These are phyloP conservation scores for Ctenicera cuprea DNA, from an alignment of 2,888 invertebrate species.

Conservation along the genomic window DNA sequence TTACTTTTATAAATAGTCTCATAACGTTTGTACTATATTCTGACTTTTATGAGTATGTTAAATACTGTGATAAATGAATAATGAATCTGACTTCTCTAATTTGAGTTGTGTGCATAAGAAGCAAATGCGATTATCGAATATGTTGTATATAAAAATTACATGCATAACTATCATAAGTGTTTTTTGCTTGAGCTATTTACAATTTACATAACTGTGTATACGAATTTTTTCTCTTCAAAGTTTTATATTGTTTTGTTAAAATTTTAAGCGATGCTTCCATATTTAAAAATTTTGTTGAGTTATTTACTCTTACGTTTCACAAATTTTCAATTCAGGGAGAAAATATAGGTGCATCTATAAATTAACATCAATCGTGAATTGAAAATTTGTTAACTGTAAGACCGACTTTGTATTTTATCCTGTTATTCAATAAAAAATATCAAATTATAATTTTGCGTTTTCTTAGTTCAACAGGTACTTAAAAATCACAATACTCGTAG, in stretches of 20 bases:
- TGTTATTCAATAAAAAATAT: conserved; percentile 35
- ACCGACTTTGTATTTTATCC: conserved; percentile 27
- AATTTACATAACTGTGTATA: conserved; percentile 40
- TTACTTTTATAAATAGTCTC: conserved; percentile 1
- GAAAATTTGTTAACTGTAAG: conserved; percentile 32
- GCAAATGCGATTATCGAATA: conserved; percentile 29
- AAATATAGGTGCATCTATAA: conserved; percentile 58
- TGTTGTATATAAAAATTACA: conserved; percentile 10
- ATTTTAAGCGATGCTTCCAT: conserved; percentile 33
- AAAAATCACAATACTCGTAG: no score
- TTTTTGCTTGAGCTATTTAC: conserved; percentile 43
- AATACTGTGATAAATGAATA: conserved; percentile 45
- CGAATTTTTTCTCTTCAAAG: conserved; percentile 39
- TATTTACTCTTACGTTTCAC: conserved; percentile 18
- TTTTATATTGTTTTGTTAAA: conserved; percentile 48
- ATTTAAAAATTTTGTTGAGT: conserved; percentile 39
- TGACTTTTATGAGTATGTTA: conserved; percentile 24
- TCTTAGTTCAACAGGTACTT: no score
- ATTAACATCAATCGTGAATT: conserved; percentile 36
- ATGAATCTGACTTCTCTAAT: conserved; percentile 44
- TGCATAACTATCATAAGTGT: conserved; percentile 12
- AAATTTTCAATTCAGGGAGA: conserved; percentile 47
- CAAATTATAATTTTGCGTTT: not conserved
- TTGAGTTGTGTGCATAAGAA: conserved; percentile 14
- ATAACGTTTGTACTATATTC: conserved; percentile 5